Base-by-base conservation (phyloP, 2,113 vertebrate genomes). In the Mustela nigripes region DNA sequence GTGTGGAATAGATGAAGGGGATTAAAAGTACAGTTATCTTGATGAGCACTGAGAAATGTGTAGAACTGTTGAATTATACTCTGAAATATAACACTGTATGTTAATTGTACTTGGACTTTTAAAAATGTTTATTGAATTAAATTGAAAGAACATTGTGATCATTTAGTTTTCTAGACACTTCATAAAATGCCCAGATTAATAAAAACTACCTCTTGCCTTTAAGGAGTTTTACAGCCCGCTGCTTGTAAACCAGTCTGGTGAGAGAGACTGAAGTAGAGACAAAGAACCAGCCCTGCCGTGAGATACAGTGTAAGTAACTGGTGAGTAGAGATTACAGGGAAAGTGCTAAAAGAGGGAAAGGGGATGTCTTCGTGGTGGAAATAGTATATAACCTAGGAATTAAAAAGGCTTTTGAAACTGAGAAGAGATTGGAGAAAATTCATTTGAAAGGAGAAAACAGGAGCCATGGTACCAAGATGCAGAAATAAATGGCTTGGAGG, bases 381-480 rank as follows among this genome's bases (percentile, higher is more conserved):
- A 33, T 22, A 10, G 24, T 33, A 14, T 58, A 1, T 45, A 21
- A 31, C 19, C 45, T 60, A 93, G 69, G 58, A 48, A 91, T 50
- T 19, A 1, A 58, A 69, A 94, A 24, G 24, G 11, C 39, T 96
- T 94, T 90, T 65, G 60, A 89, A 97, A 92, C 58, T 50, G 4
- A 86, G 19, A 78, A 36, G 53, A 86, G 39, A 73, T 42, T 71
- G n/a, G 45, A 74, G n/a, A 79, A 50, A 84, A 67, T 84, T 94
- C 39, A 69, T 26, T 62, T 33, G 14, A 90, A 90, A 67, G 42
- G 45, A 80, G 91, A 94, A 90, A 48, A 5, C 31, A 92, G 56
- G 31, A 83, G 31, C 24, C 33, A 45, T 16, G 18, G 10, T 63
- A 76, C 2, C 76, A 76, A 33, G 5, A 92, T 86, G 36, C 48